Evolutionary conservation across 2,888 invertebrate species (phyloP).

Genomic region (Hydropsyche betteni): DNA sequence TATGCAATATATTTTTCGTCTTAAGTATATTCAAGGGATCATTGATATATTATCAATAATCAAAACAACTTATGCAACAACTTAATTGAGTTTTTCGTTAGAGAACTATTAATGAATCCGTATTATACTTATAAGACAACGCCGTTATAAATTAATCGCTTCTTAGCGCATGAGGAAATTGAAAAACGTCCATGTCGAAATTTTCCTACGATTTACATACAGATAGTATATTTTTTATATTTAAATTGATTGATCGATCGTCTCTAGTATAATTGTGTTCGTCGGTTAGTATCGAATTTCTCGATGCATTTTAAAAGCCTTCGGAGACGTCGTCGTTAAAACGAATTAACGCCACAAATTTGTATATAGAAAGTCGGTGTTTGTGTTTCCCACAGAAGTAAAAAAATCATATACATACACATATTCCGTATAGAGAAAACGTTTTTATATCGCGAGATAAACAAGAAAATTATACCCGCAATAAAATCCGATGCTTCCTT

Average conservation of each 20-base stretch:
- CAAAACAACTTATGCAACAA: neutral
- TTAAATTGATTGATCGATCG: slow-evolving; percentile 34
- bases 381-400: slow-evolving; percentile 24
- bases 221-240: neutral
- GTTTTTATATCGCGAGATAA: neutral
- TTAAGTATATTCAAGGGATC: no score
- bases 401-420: neutral
- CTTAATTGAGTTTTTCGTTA: neutral
- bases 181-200: slow-evolving; percentile 27
- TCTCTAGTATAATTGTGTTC: slow-evolving; percentile 26
- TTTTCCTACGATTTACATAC: slow-evolving; percentile 29
- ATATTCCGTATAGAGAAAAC: neutral
- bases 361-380: slow-evolving; percentile 15
- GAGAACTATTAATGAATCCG: neutral
- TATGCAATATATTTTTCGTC: no score
- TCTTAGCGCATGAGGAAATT: neutral
- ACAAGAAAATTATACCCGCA: neutral
- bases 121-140: neutral
- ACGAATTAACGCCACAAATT: slow-evolving; percentile 31
- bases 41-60: no score
- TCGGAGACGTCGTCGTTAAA: slow-evolving; percentile 25
- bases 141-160: neutral
- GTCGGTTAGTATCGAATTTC: slow-evolving; percentile 32
- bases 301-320: neutral
- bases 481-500: slow-evolving; percentile 18